Evolutionary conservation across 2,888 invertebrate species (phyloP).

Genomic region (Acanthococcus lagerstroemiae): DNA sequence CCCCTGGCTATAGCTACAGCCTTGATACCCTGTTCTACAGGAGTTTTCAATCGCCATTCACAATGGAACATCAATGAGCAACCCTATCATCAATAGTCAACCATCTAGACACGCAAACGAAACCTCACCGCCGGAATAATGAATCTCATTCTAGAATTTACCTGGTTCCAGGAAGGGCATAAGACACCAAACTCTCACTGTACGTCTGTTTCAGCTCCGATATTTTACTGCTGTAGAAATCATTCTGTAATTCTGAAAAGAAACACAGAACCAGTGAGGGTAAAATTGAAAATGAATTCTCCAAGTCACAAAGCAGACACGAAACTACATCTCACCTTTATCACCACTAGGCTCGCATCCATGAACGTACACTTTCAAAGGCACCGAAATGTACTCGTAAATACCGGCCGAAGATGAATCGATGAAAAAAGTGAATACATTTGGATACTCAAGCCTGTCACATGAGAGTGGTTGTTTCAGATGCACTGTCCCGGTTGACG

Average conservation of each 20-base stretch:
- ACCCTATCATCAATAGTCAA: too few species aligned
- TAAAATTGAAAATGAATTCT: background rate
- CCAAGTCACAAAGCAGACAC: background rate
- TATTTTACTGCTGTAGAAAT: conserved; percentile 51
- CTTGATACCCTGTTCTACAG: too few species aligned
- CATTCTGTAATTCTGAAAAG: conserved; percentile 5
- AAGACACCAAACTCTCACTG: conserved; percentile 75
- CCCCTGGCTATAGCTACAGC: too few species aligned
- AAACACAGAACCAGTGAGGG: background rate
- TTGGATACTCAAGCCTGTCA: conserved; percentile 71
- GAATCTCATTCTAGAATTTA: too few species aligned
- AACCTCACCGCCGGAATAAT: too few species aligned
- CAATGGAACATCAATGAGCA: too few species aligned
- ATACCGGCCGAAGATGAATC: conserved; percentile 64
- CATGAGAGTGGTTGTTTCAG: conserved; percentile 62
- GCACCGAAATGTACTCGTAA: conserved; percentile 41
- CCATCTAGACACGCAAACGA: too few species aligned
- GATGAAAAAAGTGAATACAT: conserved; percentile 73
- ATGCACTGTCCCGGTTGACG: conserved; percentile 62
- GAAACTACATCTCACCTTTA: conserved; percentile 10
- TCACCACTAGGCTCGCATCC: conserved; percentile 37
- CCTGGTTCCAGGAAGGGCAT: conserved; percentile 56
- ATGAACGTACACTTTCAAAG: conserved; percentile 39
- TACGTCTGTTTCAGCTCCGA: conserved; percentile 75
- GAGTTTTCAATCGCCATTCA: too few species aligned